Evolutionary conservation across 2,113 vertebrate genomes (phyloP).

Genomic region (Pelmatolapia mariae): DNA sequence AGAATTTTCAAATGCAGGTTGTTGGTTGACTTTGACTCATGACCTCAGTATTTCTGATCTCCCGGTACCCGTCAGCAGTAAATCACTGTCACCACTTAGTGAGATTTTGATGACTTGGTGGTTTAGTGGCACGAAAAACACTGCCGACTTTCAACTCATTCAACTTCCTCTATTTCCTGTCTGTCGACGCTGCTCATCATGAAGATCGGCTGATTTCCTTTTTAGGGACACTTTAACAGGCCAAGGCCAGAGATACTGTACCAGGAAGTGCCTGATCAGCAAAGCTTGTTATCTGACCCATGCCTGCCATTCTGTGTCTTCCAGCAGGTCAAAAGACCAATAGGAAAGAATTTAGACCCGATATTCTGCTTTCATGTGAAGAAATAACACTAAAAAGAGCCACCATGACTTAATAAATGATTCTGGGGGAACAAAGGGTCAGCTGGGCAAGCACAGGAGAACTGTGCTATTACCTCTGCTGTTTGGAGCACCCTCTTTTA

Average conservation of each 20-base stretch:
- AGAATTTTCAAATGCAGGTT: neutral
- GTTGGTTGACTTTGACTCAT: neutral
- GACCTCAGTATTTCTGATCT: neutral
- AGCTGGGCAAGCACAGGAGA: neutral
- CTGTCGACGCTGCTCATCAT: neutral
- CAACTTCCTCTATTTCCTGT: constrained; percentile 52
- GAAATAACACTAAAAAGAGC: neutral
- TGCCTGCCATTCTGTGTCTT: neutral
- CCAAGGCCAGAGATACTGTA: constrained; percentile 32
- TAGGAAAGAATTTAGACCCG: neutral
- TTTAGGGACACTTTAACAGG: neutral
- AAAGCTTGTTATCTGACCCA: neutral
- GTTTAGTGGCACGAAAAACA: neutral
- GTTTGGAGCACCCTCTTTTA: neutral
- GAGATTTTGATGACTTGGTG: constrained; percentile 33
- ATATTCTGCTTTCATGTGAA: neutral
- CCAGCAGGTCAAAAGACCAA: neutral
- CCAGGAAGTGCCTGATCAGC: constrained; percentile 45
- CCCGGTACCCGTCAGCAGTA: constrained; percentile 10
- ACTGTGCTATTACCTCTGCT: neutral
- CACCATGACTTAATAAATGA: neutral
- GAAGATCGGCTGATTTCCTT: constrained; percentile 22
- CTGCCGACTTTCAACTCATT: neutral
- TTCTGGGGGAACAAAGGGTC: neutral
- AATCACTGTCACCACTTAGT: neutral